Evolutionary conservation across 2,113 vertebrate genomes (phyloP).

Genomic region (Octodon degus): DNA sequence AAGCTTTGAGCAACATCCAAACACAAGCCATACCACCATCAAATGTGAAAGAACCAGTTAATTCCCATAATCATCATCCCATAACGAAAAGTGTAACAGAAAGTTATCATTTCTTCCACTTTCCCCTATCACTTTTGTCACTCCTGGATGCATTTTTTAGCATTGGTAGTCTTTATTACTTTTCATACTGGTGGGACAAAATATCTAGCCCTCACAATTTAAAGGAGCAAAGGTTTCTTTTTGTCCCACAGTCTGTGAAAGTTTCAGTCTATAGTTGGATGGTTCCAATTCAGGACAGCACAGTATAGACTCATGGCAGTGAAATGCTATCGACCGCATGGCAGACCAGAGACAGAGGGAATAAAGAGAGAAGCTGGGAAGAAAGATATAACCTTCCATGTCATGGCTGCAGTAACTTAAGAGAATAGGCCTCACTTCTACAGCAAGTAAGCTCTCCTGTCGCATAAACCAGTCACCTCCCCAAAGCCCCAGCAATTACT

Average conservation of each 20-base stretch:
- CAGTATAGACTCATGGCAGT: not conserved
- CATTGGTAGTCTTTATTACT: not conserved
- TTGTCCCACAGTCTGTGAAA: not conserved
- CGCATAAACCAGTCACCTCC: not conserved
- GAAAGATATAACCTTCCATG: not conserved
- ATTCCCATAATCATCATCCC: not conserved
- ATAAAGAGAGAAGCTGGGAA: not conserved
- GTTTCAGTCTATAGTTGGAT: not conserved
- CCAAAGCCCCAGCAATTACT: not conserved
- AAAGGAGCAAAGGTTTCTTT: not conserved
- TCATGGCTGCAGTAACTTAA: not conserved
- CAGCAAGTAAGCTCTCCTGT: not conserved
- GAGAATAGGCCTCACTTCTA: not conserved
- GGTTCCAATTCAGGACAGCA: not conserved
- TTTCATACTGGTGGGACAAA: not conserved
- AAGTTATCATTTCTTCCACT: not conserved
- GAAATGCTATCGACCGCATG: not conserved
- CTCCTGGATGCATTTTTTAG: not conserved
- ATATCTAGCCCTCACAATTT: not conserved
- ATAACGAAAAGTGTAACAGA: not conserved
- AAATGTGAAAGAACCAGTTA: not conserved
- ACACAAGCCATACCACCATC: no score
- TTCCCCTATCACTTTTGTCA: not conserved
- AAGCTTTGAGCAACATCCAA: no score
- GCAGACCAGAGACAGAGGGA: not conserved